Conservation (phyloP, 2,797 vertebrate species). For the Leptoclinus maculatus region DNA sequence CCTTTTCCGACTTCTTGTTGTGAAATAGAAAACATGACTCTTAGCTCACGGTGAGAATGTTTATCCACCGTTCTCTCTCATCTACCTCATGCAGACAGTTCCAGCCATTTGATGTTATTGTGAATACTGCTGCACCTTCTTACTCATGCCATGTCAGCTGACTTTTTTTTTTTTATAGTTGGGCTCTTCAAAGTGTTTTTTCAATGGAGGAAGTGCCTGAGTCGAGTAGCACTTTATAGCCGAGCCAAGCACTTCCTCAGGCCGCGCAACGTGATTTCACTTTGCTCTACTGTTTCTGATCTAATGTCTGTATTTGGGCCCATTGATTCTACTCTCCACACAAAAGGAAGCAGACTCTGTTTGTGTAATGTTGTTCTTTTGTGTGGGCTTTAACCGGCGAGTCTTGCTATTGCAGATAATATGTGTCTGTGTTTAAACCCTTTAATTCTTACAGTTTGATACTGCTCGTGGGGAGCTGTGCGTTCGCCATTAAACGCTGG, state of each 20-base stretch:
- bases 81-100: background rate
- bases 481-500: background rate
- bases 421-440: background rate
- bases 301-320: slow-evolving; percentile 15
- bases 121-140: background rate
- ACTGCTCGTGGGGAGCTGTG: background rate
- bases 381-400: slow-evolving; percentile 5
- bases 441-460: background rate
- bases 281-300: slow-evolving; percentile 34
- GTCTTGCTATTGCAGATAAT: slow-evolving; percentile 7
- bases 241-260: slow-evolving; percentile 68
- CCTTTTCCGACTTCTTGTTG: slow-evolving; percentile 25
- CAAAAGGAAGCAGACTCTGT: slow-evolving; percentile 58
- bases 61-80: background rate
- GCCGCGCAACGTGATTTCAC: slow-evolving; percentile 42
- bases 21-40: slow-evolving; percentile 32
- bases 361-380: slow-evolving; percentile 62
- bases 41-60: background rate
- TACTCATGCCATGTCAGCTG: slow-evolving; percentile 19
- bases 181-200: slow-evolving; percentile 47
- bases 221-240: slow-evolving; percentile 43
- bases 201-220: slow-evolving; percentile 66
- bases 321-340: slow-evolving; percentile 45
- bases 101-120: background rate
- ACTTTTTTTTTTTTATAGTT: slow-evolving; percentile 7